These are phyloP conservation scores for Aurelia sp. DNA, from an alignment of 30 jellyfish, hydroid and myxozoan species.

Conservation along the genomic window DNA sequence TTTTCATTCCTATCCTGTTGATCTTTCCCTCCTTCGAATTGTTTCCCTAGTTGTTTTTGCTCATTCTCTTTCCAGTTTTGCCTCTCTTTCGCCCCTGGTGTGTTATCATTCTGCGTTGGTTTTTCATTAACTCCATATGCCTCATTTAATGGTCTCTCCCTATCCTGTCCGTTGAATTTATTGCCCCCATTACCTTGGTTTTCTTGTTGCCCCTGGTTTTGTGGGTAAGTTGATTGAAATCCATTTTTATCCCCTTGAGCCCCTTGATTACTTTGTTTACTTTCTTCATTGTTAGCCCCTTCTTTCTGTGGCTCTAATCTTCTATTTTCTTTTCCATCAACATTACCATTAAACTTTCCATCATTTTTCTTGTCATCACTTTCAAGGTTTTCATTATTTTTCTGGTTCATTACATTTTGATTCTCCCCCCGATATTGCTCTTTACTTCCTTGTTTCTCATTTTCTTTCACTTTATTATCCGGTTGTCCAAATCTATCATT, in stretches of 20 bases:
- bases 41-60: not conserved
- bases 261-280: too few species aligned
- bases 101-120: constrained; percentile 1
- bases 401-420: not conserved
- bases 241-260: too few species aligned
- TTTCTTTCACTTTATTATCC: not conserved
- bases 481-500: not conserved
- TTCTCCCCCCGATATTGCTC: not conserved
- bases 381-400: not conserved
- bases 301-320: too few species aligned
- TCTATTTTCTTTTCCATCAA: not conserved
- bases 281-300: too few species aligned
- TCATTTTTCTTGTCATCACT: not conserved
- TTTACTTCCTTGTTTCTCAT: not conserved
- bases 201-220: not conserved
- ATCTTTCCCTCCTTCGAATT: too few species aligned
- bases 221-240: too few species aligned
- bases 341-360: not conserved
- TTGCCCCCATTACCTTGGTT: not conserved
- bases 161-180: not conserved
- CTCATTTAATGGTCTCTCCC: constrained; percentile 1
- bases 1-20: not conserved
- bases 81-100: not conserved
- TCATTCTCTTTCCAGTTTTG: not conserved
- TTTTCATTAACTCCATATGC: constrained; percentile 1